Evolutionary conservation across 2,797 vertebrate species (phyloP), one percentile per base, ranked within the genome.

Genomic region (Mus spretus): DNA sequence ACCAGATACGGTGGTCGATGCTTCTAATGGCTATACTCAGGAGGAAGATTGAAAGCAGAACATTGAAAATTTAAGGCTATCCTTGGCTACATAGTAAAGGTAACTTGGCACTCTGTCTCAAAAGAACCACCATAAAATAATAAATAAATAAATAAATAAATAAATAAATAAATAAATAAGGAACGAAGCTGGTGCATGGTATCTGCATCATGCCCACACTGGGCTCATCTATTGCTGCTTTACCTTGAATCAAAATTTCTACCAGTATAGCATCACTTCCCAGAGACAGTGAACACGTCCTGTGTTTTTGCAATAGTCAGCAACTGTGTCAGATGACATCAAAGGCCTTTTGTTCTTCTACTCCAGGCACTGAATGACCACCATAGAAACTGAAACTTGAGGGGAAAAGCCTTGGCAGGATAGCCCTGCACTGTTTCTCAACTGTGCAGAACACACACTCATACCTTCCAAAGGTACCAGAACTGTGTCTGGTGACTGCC

Each of bases 231-330:
- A 3, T 57, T 10, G 6, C 47, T 9, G 14, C 61, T 26, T 91
- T 37, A 57, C 59, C 83, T 63, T 82, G 31, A 37, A 88, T 91
- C 20, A 95, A 57, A 96, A 90, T 26, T 10, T 31, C 63, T 34
- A 65, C 28, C 47, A 26, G 53, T 89, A 50, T 78, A 63, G 57
- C 0, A 0, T 47, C 15, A 2, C 75, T 75, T 77, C 26, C 47
- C 74, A 31, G 4, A 22, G 31, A 37, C 14, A 50, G n/a, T 6
- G 34, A 57, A 53, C 59, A n/a, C 70, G 72, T 79, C 26, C 1
- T 47, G 13, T 19, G 13, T 72, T 10, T 50, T 50, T 82, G 74
- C 57, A 59, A 31, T 4, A 34, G 90, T 74, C 80, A n/a, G 91
- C 61, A 67, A 47, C 11, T 40, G n/a, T 67, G 83, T 74, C 65